Base-by-base conservation (phyloP, 2,797 vertebrate genomes). In the Anguilla megastoma region DNA sequence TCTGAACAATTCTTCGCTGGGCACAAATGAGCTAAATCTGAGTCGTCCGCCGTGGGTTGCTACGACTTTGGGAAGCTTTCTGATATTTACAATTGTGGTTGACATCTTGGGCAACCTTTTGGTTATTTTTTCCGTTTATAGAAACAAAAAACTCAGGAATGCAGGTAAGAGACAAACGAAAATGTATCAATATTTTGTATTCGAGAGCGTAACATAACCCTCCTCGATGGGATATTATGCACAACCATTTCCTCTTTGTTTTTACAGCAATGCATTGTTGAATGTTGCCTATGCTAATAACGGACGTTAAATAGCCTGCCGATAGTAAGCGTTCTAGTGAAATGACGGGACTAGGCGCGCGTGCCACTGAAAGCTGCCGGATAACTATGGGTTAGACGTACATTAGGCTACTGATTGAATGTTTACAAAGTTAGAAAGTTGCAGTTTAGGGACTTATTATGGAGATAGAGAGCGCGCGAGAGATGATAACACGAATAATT, bases 101-200 rank as follows among this genome's bases (percentile, higher is more conserved):
- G 98, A 98, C 95, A 92, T 99, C 90, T 93, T 99, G 94, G 98
- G 98, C 85, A 99, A 98, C 93, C 95, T 99, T 16, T 88, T 99
- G 95, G 98, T 99, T 90, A 98, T 99, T 93, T 95, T 99, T 92
- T 98, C 98, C n/a, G 98, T 99, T 36, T 98, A 96, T 86, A 96
- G 97, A 69, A 99, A 98, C 94, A 98, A 97, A 95, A 99, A 98
- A 95, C 97, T 99, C 90, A 92, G 98, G 90, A 99, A 98, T 93
- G 97, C 98, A 94, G 98, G 98, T 98, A 96, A 96, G 97, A 41
- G 76, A 41, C 10, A 41, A 21, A 8, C 16, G 16, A 33, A 74
- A 74, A 18, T 5, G 14, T 24, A 45, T 3, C 16, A 45, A 45
- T 74, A 74, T 12, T 33, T 14, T 74, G 5, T 74, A 74, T 16